Percentiles rank a stretch among this genome's conserved stretches.
phyloP scores from a whole-genome alignment of 2,113 vertebrate genomes.

The Ceyx margarethae region DNA sequence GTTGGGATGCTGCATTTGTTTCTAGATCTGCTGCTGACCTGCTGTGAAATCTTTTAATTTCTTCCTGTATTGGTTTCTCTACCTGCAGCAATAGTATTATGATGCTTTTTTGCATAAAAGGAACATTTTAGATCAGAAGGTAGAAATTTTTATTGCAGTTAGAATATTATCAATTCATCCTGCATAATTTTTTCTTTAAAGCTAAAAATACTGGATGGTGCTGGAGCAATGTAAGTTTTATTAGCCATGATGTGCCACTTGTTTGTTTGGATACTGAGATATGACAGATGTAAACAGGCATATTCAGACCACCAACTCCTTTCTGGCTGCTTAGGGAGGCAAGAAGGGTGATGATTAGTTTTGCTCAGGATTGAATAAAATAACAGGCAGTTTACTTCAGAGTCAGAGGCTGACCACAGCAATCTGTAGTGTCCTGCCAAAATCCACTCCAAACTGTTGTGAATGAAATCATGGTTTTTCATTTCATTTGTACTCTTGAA shows the following conservation, averaged over 20 bases:
- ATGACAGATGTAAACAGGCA: neutral
- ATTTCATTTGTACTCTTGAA: constrained; percentile 16
- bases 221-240: neutral
- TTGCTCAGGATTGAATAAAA: neutral
- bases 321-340: neutral
- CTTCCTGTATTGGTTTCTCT: neutral
- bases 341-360: neutral
- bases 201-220: neutral
- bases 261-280: neutral
- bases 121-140: neutral
- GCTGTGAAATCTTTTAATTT: neutral
- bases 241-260: neutral
- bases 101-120: neutral
- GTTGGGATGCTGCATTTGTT: neutral
- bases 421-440: constrained; percentile 27
- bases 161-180: neutral
- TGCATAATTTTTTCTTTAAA: neutral
- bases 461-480: constrained; percentile 22
- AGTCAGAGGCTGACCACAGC: neutral
- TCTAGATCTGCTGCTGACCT: neutral
- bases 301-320: neutral
- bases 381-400: neutral
- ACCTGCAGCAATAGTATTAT: neutral
- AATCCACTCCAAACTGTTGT: neutral
- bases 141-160: neutral